Evolutionary conservation across 2,888 invertebrate genomes (phyloP), one percentile per base, ranked within the genome.

Genomic region (Campoplex capitator): DNA sequence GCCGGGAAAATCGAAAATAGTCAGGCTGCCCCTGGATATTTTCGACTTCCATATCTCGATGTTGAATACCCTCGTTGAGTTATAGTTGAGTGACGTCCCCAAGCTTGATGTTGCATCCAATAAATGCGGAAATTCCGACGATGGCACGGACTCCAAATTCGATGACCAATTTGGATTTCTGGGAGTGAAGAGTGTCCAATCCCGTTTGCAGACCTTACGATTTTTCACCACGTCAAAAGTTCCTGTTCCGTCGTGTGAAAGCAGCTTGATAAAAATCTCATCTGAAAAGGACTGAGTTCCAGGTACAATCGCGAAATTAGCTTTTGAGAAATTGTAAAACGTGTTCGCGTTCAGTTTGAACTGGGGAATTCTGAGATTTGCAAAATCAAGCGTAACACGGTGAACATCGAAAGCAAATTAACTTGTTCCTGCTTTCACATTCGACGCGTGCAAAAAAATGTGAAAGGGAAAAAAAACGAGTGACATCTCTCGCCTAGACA

Each of bases 361-460:
- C n/a, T 23, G n/a, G 54, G 54, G n/a, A 54, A 54, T 54, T 65
- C 13, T 1, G 65, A 65, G 18, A 32, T 65, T 28, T 35, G 65
- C 13, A 65, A 32, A 71, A 51, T 51, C 32, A 32, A 51, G 71
- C 32, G 16, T 48, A 68, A 42, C 71, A 35, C 71, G 35, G n/a
- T 71, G 73, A 62, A 70, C 28, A 38, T 38, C 81, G 68, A 77
- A 74, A 81, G 42, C 42, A 81, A 75, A 81, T 87, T 77, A 78
- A 77, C 51, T 54, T 45, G n/a, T n/a, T n/a, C n/a, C n/a, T n/a
- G n/a, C n/a, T n/a, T n/a, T n/a, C n/a, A n/a, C n/a, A n/a, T n/a
- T 45, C 56, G n/a, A n/a, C n/a, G n/a, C n/a, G n/a, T n/a, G n/a
- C n/a, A n/a, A n/a, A n/a, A n/a, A n/a, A n/a, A n/a, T n/a, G n/a